Percentiles rank a stretch among this genome's conserved stretches.
Conservation (phyloP, 1,140 invertebrate species). For the Semibalanus balanoides region DNA sequence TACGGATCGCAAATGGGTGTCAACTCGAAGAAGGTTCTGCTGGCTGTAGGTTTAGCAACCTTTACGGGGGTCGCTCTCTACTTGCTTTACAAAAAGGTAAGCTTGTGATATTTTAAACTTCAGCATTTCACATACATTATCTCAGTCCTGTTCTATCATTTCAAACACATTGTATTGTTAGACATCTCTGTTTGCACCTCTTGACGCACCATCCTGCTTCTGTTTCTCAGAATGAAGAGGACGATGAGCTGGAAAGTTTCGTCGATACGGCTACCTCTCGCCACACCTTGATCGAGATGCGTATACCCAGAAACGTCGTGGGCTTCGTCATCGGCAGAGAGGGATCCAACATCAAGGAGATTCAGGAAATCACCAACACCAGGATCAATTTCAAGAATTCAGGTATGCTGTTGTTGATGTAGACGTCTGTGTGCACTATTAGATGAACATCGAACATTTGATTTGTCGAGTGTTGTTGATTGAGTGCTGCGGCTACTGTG, state of each 20-base stretch:
- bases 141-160: no score
- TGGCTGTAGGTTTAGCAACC: background rate
- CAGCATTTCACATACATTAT: no score
- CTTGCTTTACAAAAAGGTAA: background rate
- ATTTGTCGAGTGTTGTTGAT: no score
- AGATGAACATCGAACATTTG: no score
- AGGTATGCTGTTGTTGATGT: no score
- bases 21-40: background rate
- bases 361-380: slow-evolving; percentile 52
- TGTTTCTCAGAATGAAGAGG: background rate
- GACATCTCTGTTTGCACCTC: no score
- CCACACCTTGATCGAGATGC: slow-evolving; percentile 24
- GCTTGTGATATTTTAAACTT: background rate
- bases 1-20: background rate
- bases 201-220: background rate
- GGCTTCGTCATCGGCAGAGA: slow-evolving; percentile 43
- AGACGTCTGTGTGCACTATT: no score
- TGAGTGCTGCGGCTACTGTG: no score
- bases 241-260: background rate
- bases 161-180: no score
- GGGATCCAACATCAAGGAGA: slow-evolving; percentile 49
- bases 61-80: background rate
- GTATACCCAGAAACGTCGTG: slow-evolving; percentile 34
- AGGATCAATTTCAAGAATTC: slow-evolving; percentile 44
- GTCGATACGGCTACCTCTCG: background rate